Conservation (phyloP, 2,113 vertebrate species). For the Tyto alba region DNA sequence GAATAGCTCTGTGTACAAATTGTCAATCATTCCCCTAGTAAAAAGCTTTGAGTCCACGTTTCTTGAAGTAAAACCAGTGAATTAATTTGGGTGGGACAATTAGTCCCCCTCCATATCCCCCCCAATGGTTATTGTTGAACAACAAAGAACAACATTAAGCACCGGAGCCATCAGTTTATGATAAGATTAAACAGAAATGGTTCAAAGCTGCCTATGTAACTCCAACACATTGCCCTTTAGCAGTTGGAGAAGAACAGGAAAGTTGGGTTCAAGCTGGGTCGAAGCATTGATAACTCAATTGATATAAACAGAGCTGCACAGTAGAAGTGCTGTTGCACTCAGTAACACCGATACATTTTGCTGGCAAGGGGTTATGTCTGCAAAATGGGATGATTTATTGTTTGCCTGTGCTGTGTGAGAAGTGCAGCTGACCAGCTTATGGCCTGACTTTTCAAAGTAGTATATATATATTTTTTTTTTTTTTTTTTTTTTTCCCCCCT, state of each 20-base stretch:
- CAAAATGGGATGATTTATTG: not conserved
- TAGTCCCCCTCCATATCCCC: not conserved
- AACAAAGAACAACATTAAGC: not conserved
- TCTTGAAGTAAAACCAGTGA: not conserved
- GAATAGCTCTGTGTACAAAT: not conserved
- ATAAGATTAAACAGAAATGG: not conserved
- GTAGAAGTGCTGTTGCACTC: not conserved
- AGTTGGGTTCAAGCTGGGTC: not conserved
- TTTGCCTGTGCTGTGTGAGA: not conserved
- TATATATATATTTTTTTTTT: not conserved
- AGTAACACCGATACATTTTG: not conserved
- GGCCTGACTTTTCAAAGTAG: not conserved
- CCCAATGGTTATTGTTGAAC: not conserved
- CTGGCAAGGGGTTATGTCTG: not conserved
- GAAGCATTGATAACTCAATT: not conserved
- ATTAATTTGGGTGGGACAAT: not conserved
- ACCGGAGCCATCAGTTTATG: not conserved
- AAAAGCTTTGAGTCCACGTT: not conserved
- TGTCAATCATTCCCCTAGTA: not conserved
- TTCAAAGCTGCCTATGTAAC: not conserved
- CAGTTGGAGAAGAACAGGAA: not conserved
- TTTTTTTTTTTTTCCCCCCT: not conserved
- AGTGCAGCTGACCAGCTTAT: not conserved
- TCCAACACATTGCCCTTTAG: not conserved
- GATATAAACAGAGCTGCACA: not conserved